Percentiles rank a stretch among this genome's conserved stretches.
Evolutionary conservation across 2,797 vertebrate genomes (phyloP).

Genomic region (Cheirogaleus major): DNA sequence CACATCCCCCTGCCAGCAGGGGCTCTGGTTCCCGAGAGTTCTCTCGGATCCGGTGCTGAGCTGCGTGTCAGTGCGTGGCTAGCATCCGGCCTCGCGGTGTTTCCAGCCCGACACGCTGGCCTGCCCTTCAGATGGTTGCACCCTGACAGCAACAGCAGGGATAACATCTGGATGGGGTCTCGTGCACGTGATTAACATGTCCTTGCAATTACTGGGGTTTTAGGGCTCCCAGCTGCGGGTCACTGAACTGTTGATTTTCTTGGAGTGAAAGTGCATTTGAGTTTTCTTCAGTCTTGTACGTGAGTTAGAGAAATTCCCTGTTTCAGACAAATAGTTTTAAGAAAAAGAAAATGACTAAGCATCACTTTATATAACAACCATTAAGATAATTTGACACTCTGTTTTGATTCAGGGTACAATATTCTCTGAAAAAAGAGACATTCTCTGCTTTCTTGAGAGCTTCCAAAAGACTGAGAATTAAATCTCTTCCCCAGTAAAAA

Average conservation of each 20-base stretch:
- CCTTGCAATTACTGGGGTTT: rapidly evolving
- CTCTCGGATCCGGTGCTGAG: rapidly evolving
- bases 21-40: rapidly evolving
- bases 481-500: constrained; percentile 54
- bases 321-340: constrained; percentile 10
- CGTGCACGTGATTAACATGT: rapidly evolving
- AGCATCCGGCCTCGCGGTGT: rapidly evolving
- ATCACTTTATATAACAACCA: constrained; percentile 48
- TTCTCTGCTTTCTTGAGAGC: constrained; percentile 28
- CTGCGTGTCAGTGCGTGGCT: rapidly evolving
- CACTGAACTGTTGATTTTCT: neutral
- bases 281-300: neutral
- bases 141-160: rapidly evolving
- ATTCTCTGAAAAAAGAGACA: constrained; percentile 47
- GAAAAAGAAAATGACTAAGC: constrained; percentile 58
- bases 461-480: constrained; percentile 34
- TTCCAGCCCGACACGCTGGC: rapidly evolving
- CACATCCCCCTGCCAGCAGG: rapidly evolving
- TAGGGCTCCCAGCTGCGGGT: neutral
- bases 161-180: rapidly evolving
- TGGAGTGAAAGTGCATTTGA: neutral
- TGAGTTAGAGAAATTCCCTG: neutral
- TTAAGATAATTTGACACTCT: constrained; percentile 35
- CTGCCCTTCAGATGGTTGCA: neutral
- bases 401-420: constrained; percentile 48